A percentile compares a stretch with the other conserved stretches of the same genome.
Conservation (phyloP, 2,113 vertebrate species). For the Amazona vittata region DNA sequence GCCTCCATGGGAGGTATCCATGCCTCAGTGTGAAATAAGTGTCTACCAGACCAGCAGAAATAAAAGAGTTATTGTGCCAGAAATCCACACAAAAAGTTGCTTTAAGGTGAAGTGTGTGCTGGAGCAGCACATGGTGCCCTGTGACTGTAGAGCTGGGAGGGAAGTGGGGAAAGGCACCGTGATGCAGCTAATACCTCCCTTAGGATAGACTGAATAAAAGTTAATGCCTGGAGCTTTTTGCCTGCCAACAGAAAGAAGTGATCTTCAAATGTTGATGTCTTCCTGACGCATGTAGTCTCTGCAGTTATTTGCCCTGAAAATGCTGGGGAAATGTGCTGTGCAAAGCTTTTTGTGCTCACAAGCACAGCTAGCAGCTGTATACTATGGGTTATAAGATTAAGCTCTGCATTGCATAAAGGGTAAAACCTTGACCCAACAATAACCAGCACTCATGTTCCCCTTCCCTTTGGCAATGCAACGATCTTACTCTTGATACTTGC, state of each 20-base stretch:
- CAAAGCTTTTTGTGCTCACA: neutral
- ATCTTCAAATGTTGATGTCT: neutral
- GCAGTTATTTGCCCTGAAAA: neutral
- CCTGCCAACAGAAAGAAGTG: neutral
- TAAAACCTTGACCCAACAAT: neutral
- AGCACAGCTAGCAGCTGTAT: neutral
- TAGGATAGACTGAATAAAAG: neutral
- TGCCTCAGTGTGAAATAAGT: neutral
- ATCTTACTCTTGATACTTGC: neutral
- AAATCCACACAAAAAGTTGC: neutral
- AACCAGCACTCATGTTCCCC: neutral
- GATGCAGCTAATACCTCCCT: neutral
- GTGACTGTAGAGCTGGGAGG: neutral
- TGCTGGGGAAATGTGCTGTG: neutral
- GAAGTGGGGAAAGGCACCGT: accelerated
- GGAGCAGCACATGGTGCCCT: neutral
- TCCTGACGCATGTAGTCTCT: neutral
- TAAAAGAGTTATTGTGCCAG: neutral
- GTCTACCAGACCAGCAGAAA: neutral
- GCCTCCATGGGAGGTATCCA: neutral
- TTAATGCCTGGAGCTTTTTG: neutral
- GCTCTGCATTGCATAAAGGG: neutral
- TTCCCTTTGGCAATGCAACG: neutral
- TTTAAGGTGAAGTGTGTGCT: neutral
- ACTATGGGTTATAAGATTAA: accelerated